phyloP scores from a whole-genome alignment of 92 coral and sea anemone species.

The Metridium senile region DNA sequence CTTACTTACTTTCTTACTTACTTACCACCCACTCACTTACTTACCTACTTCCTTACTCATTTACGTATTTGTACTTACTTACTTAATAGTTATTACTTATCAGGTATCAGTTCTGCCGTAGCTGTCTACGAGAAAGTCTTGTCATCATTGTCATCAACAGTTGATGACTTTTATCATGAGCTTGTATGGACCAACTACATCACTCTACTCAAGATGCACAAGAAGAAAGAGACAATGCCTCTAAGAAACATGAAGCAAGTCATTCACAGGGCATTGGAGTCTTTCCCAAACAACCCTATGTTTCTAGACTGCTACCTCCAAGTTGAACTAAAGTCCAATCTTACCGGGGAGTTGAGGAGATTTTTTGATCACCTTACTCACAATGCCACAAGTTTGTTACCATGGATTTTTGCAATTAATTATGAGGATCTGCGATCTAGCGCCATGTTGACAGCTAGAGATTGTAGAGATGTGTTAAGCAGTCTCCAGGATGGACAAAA shows the following conservation, averaged over 20 bases:
- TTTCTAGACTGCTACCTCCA: constrained; percentile 69
- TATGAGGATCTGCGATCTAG: constrained; percentile 73
- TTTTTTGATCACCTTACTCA: constrained; percentile 72
- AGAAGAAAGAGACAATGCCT: constrained; percentile 48
- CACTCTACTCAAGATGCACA: constrained; percentile 69
- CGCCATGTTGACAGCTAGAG: constrained; percentile 55
- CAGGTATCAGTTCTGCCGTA: constrained; percentile 72
- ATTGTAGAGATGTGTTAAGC: constrained; percentile 29
- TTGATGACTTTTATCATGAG: constrained; percentile 48
- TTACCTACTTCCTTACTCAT: no score
- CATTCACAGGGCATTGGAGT: constrained; percentile 40
- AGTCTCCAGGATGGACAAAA: neutral
- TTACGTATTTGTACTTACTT: no score
- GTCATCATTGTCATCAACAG: constrained; percentile 24
- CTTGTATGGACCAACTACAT: constrained; percentile 60
- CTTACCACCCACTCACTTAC: no score
- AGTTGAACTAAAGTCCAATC: constrained; percentile 79
- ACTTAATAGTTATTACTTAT: no score
- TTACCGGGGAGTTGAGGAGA: constrained; percentile 76
- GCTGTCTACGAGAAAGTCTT: constrained; percentile 50
- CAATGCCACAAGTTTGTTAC: constrained; percentile 69
- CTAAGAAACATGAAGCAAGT: constrained; percentile 56
- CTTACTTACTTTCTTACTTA: no score
- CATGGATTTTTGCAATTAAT: constrained; percentile 80
- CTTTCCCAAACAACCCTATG: constrained; percentile 75